Evolutionary conservation across 2,888 invertebrate species (phyloP), one percentile per base, ranked within the genome.

Genomic region (Coleophora deauratella): DNA sequence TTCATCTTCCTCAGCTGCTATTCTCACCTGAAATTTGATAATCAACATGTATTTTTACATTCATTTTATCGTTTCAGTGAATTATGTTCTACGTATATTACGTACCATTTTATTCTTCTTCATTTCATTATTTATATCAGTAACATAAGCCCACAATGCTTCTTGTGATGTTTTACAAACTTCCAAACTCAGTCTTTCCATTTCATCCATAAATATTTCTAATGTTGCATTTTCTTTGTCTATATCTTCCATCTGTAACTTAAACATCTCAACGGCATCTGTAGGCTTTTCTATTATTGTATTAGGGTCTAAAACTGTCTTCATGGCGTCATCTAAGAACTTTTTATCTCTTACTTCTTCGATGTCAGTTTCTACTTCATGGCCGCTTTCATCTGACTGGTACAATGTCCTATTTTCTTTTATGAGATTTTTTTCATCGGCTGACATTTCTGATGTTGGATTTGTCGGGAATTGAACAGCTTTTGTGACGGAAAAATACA

Each of bases 51-150:
- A 21, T 21, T 21, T 21, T 21, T 21, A 28, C 9, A 35, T 33
- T 33, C 3, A 21, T 6, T 21, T 21, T 21, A 21, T 21, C 6
- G 6, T 6, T 21, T 21, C 6, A 21, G 6, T 21, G 6, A 21
- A 21, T 9, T 35, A 21, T 43, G 35, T 42, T n/a, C 38, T 40
- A 38, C 41, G 27, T 38, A 34, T 41, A 27, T 28, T 28, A 42
- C 58, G 52, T 59, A 85, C 84, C 84, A 85, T 85, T 60, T 66
- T 66, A 56, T 75, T 77, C 54, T 82, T 82, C 48, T 79, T 82
- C 8, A 46, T 45, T 48, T 80, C 81, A 47, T 72, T 75, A 42
- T 64, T 76, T 31, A 76, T 76, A 56, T 85, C 76, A 9, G 75
- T 79, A 1, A 84, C 81, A 36, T 81, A 84, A 1, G 75, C 68